A percentile compares a stretch with the other conserved stretches of the same genome.
phyloP scores from a whole-genome alignment of 2,113 vertebrate species.

The Gymnobelideus leadbeateri region DNA sequence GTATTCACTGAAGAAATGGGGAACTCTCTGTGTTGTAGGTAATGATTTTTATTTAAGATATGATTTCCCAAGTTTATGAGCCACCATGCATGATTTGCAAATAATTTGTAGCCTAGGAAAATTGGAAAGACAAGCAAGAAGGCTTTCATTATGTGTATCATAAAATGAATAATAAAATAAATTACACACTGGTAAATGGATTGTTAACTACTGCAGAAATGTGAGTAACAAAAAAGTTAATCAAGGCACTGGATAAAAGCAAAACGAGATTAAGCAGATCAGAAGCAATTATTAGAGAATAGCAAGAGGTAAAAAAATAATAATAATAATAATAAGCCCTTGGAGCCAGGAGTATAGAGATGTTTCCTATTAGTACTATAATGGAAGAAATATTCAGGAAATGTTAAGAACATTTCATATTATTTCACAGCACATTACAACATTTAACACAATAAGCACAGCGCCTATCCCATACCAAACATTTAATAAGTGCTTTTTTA shows the following conservation, averaged over 20 bases:
- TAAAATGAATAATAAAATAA: slow-evolving; percentile 15
- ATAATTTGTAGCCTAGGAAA: neutral
- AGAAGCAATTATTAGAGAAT: neutral
- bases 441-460: neutral
- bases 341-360: neutral
- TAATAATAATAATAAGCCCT: neutral
- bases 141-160: slow-evolving; percentile 8
- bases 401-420: neutral
- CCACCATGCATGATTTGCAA: neutral
- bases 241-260: slow-evolving; percentile 17
- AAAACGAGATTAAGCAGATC: slow-evolving; percentile 22
- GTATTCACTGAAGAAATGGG: neutral
- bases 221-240: neutral
- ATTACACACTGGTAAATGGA: neutral
- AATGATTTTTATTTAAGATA: slow-evolving; percentile 28
- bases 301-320: neutral
- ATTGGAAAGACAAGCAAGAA: neutral
- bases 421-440: neutral
- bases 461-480: neutral
- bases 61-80: neutral
- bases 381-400: neutral
- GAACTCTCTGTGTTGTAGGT: neutral
- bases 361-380: neutral
- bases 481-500: neutral
- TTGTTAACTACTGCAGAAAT: neutral